phyloP scores from a whole-genome alignment of 1,140 invertebrate genomes.

The Papilio machaon region DNA sequence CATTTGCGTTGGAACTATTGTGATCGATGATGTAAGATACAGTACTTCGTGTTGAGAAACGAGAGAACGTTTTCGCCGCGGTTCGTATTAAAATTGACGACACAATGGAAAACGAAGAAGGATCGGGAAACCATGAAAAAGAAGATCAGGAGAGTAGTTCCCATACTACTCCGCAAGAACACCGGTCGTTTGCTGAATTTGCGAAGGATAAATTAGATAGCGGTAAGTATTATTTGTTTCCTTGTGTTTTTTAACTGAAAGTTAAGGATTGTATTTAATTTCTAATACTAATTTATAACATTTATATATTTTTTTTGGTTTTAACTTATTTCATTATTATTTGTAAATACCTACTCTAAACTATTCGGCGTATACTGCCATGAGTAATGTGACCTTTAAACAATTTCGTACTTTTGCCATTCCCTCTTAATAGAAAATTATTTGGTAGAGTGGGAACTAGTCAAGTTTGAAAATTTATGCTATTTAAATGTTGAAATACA shows the following conservation, averaged over 20 bases:
- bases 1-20: conserved; percentile 51
- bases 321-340: background rate
- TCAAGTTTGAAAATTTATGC: too few relatives aligned
- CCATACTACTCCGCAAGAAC: conserved; percentile 75
- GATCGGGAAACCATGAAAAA: conserved; percentile 65
- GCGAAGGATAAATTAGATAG: conserved; percentile 79
- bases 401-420: background rate
- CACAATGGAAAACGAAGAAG: conserved; percentile 70
- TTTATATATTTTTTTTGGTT: background rate
- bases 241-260: background rate
- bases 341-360: background rate
- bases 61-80: conserved; percentile 45
- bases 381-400: conserved; percentile 2
- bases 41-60: conserved; percentile 48
- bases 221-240: conserved; percentile 55
- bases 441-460: background rate
- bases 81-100: conserved; percentile 40
- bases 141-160: conserved; percentile 74
- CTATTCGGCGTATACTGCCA: background rate
- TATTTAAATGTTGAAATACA: too few relatives aligned
- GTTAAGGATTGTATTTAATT: background rate
- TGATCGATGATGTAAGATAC: conserved; percentile 78
- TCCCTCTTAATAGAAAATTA: background rate
- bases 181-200: conserved; percentile 76
- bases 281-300: background rate